Evolutionary conservation across 2,797 vertebrate genomes (phyloP), one percentile per base, ranked within the genome.

Genomic region (Echiichthys vipera): DNA sequence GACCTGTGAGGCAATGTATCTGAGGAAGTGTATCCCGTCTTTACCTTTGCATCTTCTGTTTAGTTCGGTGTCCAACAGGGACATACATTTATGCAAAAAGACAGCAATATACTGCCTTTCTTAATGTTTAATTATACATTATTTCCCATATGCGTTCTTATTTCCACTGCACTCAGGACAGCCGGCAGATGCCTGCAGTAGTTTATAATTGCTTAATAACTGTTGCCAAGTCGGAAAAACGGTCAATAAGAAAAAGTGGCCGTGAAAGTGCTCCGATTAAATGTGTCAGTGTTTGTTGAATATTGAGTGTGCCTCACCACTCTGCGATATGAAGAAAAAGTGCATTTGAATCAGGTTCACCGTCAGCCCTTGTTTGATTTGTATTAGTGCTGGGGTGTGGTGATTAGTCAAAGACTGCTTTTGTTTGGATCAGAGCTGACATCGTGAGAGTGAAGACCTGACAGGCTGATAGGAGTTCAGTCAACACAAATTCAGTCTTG

Each of bases 141-240:
- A 84, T 88, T 86, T 87, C 77, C 71, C 76, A 73, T 32, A 62
- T 68, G 65, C 47, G 30, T 79, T 85, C 64, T 79, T 37, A 13
- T 84, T 86, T 83, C 61, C 77, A 53, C 39, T 64, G 61, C 78
- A 85, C 73, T 61, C 63, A 74, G 40, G 69, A 30, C 74, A 68
- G 75, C 63, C 14, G 22, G 72, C 74, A 84, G 74, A 76, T 34
- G 73, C 77, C 58, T 80, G 80, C 68, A 68, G 65, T 87, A 82
- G 86, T 88, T 89, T 89, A 86, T 88, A 85, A 89, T 77, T 56
- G 57, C 80, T 89, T 89, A 90, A 91, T 91, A 91, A 91, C 83
- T 30, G 65, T 73, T 87, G 85, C 84, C 88, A 86, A 89, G 77
- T 77, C 56, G 84, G 77, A 80, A 88, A 65, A 86, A 78, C 39